A percentile compares a stretch with the other conserved stretches of the same genome.
These are phyloP conservation scores for Lipophrys pholis DNA, from an alignment of 2,113 vertebrate species.

Conservation along the genomic window DNA sequence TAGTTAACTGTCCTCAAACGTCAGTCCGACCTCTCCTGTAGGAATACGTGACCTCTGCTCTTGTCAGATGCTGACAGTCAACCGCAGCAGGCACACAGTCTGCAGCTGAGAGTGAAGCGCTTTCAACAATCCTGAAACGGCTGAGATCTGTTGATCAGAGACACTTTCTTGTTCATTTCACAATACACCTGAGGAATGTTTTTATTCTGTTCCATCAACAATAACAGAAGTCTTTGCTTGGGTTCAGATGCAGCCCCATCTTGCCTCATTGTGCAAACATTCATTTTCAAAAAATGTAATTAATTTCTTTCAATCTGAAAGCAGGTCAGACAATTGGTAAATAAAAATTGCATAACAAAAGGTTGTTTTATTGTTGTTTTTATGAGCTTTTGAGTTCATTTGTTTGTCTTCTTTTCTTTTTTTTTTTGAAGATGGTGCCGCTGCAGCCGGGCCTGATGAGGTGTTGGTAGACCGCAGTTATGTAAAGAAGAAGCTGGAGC, in stretches of 20 bases:
- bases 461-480: conserved; percentile 92
- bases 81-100: conserved; percentile 9
- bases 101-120: conserved; percentile 1
- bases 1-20: conserved; percentile 18
- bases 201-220: too few species aligned
- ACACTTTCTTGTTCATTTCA: not conserved
- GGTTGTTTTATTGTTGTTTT: not conserved
- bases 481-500: conserved; percentile 98
- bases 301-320: not conserved
- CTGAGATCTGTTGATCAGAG: not conserved
- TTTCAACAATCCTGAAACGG: not conserved
- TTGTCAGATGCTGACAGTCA: conserved; percentile 28
- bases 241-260: too few species aligned
- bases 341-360: not conserved
- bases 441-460: conserved; percentile 84
- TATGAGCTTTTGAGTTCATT: not conserved
- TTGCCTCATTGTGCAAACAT: not conserved
- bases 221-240: too few species aligned
- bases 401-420: conserved; percentile 13
- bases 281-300: not conserved
- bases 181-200: not conserved
- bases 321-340: too few species aligned
- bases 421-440: conserved; percentile 59
- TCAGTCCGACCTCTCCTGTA: conserved; percentile 23
- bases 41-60: conserved; percentile 25